phyloP scores from a whole-genome alignment of 1,140 invertebrate species.

The Camponotus floridanus region DNA sequence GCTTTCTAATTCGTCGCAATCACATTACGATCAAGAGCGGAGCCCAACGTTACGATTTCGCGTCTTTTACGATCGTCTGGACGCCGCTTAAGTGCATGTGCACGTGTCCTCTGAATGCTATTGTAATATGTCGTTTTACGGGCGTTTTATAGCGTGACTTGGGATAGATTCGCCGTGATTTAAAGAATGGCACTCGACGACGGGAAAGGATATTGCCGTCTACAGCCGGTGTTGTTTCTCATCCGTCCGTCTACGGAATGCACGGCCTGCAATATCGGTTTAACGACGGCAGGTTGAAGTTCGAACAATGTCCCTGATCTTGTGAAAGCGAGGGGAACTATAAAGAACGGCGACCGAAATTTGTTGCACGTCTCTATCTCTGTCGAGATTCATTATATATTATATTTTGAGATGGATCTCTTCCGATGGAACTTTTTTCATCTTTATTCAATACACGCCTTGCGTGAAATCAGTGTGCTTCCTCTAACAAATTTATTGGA shows the following conservation, averaged over 20 bases:
- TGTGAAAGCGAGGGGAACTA: not conserved
- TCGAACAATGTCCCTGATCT: slow-evolving; percentile 48
- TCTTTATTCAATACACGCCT: too few relatives aligned
- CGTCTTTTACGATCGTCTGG: slow-evolving; percentile 4
- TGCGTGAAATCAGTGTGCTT: too few relatives aligned
- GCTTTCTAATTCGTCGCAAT: not conserved
- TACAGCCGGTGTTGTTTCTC: slow-evolving; percentile 1
- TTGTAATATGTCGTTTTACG: slow-evolving; percentile 41
- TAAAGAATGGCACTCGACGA: slow-evolving; percentile 5
- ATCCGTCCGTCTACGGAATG: not conserved
- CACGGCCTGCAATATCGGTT: slow-evolving; percentile 47
- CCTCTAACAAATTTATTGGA: too few relatives aligned
- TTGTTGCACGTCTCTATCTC: too few relatives aligned
- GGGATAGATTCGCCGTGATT: slow-evolving; percentile 43
- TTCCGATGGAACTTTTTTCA: too few relatives aligned
- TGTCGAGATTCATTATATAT: too few relatives aligned
- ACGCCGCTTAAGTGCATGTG: not conserved
- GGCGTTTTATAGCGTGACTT: slow-evolving; percentile 51
- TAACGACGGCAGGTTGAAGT: slow-evolving; percentile 23
- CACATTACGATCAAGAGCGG: not conserved
- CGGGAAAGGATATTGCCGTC: slow-evolving; percentile 45
- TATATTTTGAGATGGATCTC: too few relatives aligned
- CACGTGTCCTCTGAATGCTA: slow-evolving; percentile 3
- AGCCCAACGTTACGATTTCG: not conserved
- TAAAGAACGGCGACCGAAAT: slow-evolving; percentile 25